These are phyloP conservation scores for Anser brachyrhynchus DNA, from an alignment of 2,113 vertebrate genomes.

Conservation along the genomic window DNA sequence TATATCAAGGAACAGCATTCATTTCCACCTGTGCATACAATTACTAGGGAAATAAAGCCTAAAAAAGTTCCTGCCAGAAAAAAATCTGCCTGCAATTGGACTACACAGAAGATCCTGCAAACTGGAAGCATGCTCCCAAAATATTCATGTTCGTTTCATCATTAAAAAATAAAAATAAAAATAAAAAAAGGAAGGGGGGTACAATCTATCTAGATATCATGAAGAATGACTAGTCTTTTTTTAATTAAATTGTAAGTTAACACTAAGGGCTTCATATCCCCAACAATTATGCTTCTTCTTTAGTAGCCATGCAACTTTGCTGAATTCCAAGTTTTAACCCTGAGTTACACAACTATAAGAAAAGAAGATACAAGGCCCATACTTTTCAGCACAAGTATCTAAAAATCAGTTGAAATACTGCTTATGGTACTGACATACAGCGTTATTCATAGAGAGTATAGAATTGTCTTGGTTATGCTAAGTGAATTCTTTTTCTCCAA, in stretches of 20 bases:
- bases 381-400: neutral
- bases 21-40: neutral
- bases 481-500: neutral
- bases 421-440: neutral
- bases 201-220: neutral
- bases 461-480: neutral
- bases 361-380: neutral
- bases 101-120: neutral
- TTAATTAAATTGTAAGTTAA: neutral
- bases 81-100: neutral
- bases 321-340: neutral
- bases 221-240: neutral
- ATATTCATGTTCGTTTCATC: neutral
- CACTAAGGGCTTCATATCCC: neutral
- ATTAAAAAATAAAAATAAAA: neutral
- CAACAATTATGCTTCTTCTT: neutral
- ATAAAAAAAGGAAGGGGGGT: neutral
- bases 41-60: neutral
- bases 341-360: neutral
- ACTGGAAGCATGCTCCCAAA: rapidly evolving
- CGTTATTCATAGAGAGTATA: neutral
- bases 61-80: neutral
- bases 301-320: neutral
- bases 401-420: neutral
- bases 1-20: neutral